phyloP scores from a whole-genome alignment of 2,797 vertebrate genomes.

The Podargus strigoides region DNA sequence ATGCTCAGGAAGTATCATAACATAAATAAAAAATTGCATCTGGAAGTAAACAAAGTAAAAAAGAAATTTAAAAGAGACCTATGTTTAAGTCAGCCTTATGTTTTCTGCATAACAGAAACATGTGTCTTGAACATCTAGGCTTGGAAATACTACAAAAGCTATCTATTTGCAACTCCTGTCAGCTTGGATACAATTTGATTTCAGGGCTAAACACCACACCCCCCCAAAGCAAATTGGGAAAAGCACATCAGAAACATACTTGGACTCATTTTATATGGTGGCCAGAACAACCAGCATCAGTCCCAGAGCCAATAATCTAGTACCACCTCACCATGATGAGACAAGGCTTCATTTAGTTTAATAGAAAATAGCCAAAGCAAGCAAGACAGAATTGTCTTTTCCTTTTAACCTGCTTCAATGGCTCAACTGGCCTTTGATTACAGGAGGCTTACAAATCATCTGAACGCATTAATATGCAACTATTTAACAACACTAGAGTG shows the following conservation, averaged over 20 bases:
- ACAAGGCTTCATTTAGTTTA: background rate
- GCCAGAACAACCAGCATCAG: background rate
- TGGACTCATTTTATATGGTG: background rate
- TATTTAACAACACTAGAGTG: conserved; percentile 22
- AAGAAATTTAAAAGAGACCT: background rate
- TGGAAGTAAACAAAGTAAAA: background rate
- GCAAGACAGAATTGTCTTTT: background rate
- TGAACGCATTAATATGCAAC: background rate
- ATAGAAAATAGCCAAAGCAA: background rate
- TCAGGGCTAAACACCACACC: background rate
- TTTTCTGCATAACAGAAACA: background rate
- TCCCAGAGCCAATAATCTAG: background rate
- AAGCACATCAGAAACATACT: background rate
- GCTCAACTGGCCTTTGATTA: background rate
- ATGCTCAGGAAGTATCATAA: background rate
- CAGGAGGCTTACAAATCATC: background rate
- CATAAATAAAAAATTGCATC: background rate
- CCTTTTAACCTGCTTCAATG: background rate
- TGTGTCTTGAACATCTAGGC: background rate
- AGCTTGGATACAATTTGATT: background rate
- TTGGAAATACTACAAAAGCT: background rate
- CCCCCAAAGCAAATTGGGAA: accelerated
- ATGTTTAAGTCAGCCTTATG: background rate
- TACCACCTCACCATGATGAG: background rate
- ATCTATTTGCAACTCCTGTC: background rate